Evolutionary conservation across 2,113 vertebrate species (phyloP), one percentile per base, ranked within the genome.

Genomic region (Polypterus bichir): DNA sequence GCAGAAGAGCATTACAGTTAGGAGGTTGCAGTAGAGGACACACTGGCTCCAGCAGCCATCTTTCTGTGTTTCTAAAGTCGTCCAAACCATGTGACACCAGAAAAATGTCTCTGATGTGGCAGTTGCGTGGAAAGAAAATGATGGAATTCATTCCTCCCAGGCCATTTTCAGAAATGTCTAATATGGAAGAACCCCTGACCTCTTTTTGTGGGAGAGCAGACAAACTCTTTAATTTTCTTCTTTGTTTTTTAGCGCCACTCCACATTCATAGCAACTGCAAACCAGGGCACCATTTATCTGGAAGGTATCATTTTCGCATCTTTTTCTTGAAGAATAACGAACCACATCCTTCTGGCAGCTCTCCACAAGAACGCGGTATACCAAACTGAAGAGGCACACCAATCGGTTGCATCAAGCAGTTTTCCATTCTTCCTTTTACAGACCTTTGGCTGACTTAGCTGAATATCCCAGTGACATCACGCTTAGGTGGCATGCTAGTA

Each of bases 61-160:
- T 27, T 27, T 55, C 65, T n/a, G 11, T 46, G 48, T 53, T 54
- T 46, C 51, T 9, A 59, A 66, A 62, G 11, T 62, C 57, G 54
- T 62, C 65, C 53, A 54, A 58, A 66, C 59, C 60, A 59, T n/a
- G 59, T 59, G 56, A 62, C 8, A 47, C 65, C 56, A 46, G 44
- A 58, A 62, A 66, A 54, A 62, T 62, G 49, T 46, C 9, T 59
- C 55, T 66, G 49, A 66, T 62, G 60, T 59, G 60, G 61, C 56
- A 3, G 5, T 27, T 46, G 48, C 46, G 62, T 48, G 56, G 62
- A 66, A 62, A 59, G 46, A 51, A 62, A 59, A 59, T 66, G 54
- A 62, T 49, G 56, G 55, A 62, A 9, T 9, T 7, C 57, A 66
- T 48, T 55, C 65, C 51, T 55, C 47, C n/a, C 46, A 54, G 60